Percentiles rank a stretch among this genome's conserved stretches.
Conservation (phyloP, 2,888 invertebrate genomes). For the Pimpla rufipes region DNA sequence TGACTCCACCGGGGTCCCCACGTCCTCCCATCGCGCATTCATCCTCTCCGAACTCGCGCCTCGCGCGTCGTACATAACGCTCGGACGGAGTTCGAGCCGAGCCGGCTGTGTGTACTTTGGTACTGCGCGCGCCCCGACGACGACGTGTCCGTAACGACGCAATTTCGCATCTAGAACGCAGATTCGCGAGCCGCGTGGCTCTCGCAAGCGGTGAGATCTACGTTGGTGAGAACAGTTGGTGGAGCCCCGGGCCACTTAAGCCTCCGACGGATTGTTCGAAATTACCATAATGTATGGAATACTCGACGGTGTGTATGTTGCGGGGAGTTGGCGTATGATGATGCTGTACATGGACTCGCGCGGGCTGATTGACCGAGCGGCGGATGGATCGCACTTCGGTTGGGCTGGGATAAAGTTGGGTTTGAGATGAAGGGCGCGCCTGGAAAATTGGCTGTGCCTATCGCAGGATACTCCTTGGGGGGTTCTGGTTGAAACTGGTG, state of each 20-base stretch:
- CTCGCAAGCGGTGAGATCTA: slow-evolving; percentile 10
- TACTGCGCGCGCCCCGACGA: slow-evolving; percentile 3
- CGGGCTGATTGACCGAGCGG: not conserved
- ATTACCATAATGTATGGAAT: slow-evolving; percentile 60
- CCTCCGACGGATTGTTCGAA: slow-evolving; percentile 56
- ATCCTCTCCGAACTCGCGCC: slow-evolving; percentile 26
- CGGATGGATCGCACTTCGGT: not conserved
- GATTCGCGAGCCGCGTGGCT: slow-evolving; percentile 21
- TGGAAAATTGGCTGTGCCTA: not conserved
- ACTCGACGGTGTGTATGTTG: not conserved
- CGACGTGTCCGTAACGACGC: slow-evolving; percentile 48
- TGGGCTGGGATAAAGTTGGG: not conserved
- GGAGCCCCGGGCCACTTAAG: slow-evolving; percentile 47
- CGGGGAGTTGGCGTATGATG: not conserved
- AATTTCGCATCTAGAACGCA: slow-evolving; percentile 57
- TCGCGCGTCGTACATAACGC: slow-evolving; percentile 13
- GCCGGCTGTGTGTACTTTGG: slow-evolving; percentile 10
- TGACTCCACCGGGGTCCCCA: slow-evolving; percentile 6
- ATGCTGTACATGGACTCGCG: not conserved
- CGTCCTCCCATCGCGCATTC: not conserved
- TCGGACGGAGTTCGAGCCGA: not conserved
- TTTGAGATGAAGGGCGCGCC: not conserved
- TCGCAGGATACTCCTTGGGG: not conserved
- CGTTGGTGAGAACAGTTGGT: slow-evolving; percentile 42
- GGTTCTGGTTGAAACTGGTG: not conserved